These are phyloP conservation scores for Eutrigla gurnardus DNA, from an alignment of 2,797 vertebrate species.

Conservation along the genomic window DNA sequence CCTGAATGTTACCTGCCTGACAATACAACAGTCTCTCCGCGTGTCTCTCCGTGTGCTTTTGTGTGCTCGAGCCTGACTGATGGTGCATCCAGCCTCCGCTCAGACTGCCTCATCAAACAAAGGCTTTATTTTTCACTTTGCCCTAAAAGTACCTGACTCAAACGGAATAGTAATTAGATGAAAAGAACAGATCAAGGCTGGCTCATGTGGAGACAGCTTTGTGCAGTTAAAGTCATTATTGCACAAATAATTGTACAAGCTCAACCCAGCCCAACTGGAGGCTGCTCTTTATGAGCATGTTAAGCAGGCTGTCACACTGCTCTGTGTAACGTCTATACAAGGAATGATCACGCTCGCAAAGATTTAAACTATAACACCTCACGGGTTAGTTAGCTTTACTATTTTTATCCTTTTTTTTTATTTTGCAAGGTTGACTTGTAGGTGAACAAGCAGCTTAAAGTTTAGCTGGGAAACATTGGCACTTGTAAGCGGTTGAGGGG, in stretches of 20 bases:
- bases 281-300: slow-evolving; percentile 40
- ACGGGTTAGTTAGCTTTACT: slow-evolving; percentile 38
- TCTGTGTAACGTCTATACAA: slow-evolving; percentile 29
- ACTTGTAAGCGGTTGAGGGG: slow-evolving; percentile 50
- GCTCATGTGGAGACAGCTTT: slow-evolving; percentile 18
- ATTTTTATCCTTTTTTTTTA: neutral
- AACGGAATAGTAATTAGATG: slow-evolving; percentile 28
- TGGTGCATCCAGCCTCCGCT: neutral
- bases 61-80: slow-evolving; percentile 20
- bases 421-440: slow-evolving; percentile 51
- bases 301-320: slow-evolving; percentile 8
- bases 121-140: slow-evolving; percentile 24
- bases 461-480: slow-evolving; percentile 59
- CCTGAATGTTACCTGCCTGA: slow-evolving; percentile 41
- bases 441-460: slow-evolving; percentile 63
- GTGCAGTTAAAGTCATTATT: slow-evolving; percentile 41
- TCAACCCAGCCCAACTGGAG: slow-evolving; percentile 35
- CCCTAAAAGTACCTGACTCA: slow-evolving; percentile 29
- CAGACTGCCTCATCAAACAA: slow-evolving; percentile 38
- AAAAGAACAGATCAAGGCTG: slow-evolving; percentile 30
- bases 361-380: slow-evolving; percentile 54
- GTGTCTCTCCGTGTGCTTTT: slow-evolving; percentile 32
- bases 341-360: slow-evolving; percentile 47
- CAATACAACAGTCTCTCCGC: slow-evolving; percentile 21
- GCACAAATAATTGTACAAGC: slow-evolving; percentile 43